Evolutionary conservation across 2,888 invertebrate species (phyloP), one percentile per base, ranked within the genome.

Genomic region (Metallyticus violacea): DNA sequence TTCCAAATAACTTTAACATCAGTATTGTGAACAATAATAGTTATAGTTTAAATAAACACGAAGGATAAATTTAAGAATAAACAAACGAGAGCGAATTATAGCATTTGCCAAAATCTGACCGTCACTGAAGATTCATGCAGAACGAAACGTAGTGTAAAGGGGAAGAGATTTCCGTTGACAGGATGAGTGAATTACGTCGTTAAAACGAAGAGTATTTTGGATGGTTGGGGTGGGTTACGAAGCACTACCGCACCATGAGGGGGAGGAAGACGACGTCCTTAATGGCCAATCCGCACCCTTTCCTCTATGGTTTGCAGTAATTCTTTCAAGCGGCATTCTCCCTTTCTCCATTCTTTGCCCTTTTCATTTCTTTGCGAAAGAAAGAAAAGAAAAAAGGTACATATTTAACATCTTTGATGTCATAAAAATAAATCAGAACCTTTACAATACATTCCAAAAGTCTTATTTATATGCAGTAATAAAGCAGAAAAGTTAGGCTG

Each of bases 121-220:
- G n/a, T n/a, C n/a, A n/a, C 29, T 22, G 77, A 25, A 83, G 83
- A 83, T 77, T 77, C 83, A 83, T 29, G 83, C 77, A 83, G 83
- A 26, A n/a, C 15, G 82, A 83, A 77, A 27, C 6, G n/a, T n/a
- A n/a, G n/a, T n/a, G n/a, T n/a, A n/a, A n/a, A n/a, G n/a, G n/a
- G n/a, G n/a, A n/a, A n/a, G n/a, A n/a, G n/a, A 77, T 77, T 77
- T 83, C 40, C 77, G 77, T 28, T 77, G 83, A 83, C 83, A 77
- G 77, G 77, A 83, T 83, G 83, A 83, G 28, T 28, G 77, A 83
- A 83, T 83, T 77, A 28, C 83, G 29, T 83, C 83, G 83, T 83
- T 83, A 83, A 83, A 83, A 83, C 29, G 83, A 83, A 83, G 77
- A 28, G 77, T 62, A 40, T 81, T 40, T 81, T 40, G 40, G 79